A percentile compares a stretch with the other conserved stretches of the same genome.
These are phyloP conservation scores for Fissipunctia ypsillon DNA, from an alignment of 2,888 invertebrate genomes.

Conservation along the genomic window DNA sequence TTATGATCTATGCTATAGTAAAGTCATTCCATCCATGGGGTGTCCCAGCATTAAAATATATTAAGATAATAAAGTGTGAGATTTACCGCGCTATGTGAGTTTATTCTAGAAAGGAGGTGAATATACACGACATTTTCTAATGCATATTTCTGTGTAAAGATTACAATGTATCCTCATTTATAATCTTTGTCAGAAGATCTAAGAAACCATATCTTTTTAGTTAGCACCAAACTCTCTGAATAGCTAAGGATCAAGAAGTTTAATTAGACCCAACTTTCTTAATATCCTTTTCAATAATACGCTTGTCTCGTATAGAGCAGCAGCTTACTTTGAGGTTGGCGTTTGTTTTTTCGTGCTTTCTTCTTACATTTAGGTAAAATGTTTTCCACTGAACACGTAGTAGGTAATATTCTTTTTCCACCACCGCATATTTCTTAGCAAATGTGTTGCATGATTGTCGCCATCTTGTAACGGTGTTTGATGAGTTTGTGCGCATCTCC, in stretches of 20 bases:
- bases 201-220: not conserved
- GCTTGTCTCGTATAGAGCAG: no score
- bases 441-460: slow-evolving; percentile 55
- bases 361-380: no score
- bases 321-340: no score
- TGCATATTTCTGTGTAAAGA: not conserved
- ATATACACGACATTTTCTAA: not conserved
- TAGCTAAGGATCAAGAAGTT: no score
- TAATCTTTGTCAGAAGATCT: not conserved
- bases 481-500: slow-evolving; percentile 53
- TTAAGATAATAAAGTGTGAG: not conserved
- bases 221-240: not conserved
- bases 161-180: not conserved
- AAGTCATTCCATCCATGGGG: not conserved
- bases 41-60: slow-evolving; percentile 4
- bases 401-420: slow-evolving; percentile 34
- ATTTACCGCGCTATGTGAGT: not conserved
- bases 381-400: not conserved
- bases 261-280: not conserved
- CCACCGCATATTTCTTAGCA: slow-evolving; percentile 40
- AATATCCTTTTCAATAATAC: no score
- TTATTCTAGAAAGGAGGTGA: slow-evolving; percentile 6
- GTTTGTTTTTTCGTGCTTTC: no score
- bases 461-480: slow-evolving; percentile 63
- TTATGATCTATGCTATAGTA: not conserved